Percentiles rank a stretch among this genome's conserved stretches.
Evolutionary conservation across 2,113 vertebrate genomes (phyloP).

Genomic region (Canis aureus): DNA sequence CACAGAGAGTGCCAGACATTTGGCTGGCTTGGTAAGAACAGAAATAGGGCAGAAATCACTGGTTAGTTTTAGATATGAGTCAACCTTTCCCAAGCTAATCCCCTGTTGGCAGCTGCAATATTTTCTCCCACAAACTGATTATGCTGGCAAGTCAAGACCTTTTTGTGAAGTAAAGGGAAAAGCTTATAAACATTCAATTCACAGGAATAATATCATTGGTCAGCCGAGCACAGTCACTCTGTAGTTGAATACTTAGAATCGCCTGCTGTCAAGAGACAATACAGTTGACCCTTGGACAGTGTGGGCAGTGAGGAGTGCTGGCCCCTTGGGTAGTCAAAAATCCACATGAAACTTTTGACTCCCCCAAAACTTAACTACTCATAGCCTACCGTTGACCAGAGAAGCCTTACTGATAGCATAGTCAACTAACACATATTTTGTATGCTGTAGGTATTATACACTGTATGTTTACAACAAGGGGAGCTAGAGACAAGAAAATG

Average conservation of each 20-base stretch:
- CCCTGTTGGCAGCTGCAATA: neutral
- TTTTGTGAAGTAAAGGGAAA: neutral
- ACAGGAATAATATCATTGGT: neutral
- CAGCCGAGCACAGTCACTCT: neutral
- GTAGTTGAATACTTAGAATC: neutral
- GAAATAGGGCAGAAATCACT: neutral
- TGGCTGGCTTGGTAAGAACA: neutral
- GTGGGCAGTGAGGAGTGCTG: neutral
- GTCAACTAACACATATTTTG: neutral
- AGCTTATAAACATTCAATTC: neutral
- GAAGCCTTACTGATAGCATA: neutral
- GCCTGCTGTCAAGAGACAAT: neutral
- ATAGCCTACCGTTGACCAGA: neutral
- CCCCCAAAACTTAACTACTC: neutral
- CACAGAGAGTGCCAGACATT: neutral
- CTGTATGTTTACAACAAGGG: neutral
- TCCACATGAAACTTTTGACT: neutral
- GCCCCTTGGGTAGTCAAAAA: neutral
- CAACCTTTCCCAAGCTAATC: neutral
- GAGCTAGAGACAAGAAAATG: neutral
- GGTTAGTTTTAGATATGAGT: neutral
- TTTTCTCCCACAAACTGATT: neutral
- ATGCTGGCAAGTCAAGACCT: conserved; percentile 1
- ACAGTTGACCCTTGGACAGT: neutral
- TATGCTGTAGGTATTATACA: neutral